Base-by-base conservation (phyloP, 2,113 vertebrate species). In the Barbus barbus region DNA sequence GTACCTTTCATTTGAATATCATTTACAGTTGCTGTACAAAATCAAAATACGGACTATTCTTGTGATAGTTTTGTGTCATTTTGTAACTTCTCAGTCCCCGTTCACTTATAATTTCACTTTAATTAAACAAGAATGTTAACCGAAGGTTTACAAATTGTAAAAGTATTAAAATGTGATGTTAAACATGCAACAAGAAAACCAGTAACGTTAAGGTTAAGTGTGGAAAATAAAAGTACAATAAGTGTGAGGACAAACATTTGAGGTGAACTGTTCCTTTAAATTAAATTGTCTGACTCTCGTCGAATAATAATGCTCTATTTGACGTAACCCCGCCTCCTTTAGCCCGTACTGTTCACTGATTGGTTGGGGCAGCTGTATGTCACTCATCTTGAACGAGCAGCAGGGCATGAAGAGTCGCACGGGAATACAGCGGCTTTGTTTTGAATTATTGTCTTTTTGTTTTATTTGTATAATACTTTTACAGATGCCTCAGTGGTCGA, bases 231-330 rank as follows among this genome's bases (percentile, higher is more conserved):
- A n/a, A n/a, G n/a, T n/a, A n/a, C n/a, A 36, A 36, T 31, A 31
- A 31, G 31, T 31, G 31, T 31, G 31, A 3, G 31, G 31, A 3
- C 1, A 31, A n/a, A n/a, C n/a, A n/a, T n/a, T 41, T 41, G 7
- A 44, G 20, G 22, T 14, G 67, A 72, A 13, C 38, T 24, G 24
- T 24, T 72, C 11, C 69, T 44, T 72, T 71, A 36, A 83, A 77
- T 28, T 48, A 67, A 13, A 53, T 26, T 63, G 33, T 73, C 41
- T 12, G 26, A 7, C 22, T 9, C 14, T 72, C 2, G 33, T 41
- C 83, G 20, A 84, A 79, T 84, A 9, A 73, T 12, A 79, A 73
- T 14, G 6, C 48, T 8, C 1, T 56, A 71, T 78, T 78, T 24
- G n/a, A 20, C 48, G n/a, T 44, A 41, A 1, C 0, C 58, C 83